phyloP scores from a whole-genome alignment of 2,113 vertebrate genomes.

The Pollimyrus isidori region DNA sequence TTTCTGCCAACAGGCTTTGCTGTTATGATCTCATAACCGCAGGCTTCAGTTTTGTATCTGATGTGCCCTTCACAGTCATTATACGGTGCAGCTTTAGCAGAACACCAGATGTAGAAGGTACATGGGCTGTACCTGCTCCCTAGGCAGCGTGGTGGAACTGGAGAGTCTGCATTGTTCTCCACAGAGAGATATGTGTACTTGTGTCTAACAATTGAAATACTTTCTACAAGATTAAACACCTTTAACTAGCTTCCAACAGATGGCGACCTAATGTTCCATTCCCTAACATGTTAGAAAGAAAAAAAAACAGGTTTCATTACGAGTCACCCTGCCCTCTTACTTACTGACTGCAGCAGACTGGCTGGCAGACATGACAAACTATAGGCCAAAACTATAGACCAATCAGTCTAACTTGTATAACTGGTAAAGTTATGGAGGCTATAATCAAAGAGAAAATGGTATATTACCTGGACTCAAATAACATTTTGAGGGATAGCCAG shows the following conservation, averaged over 20 bases:
- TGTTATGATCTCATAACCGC: background rate
- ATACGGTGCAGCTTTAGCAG: background rate
- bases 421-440: too few relatives aligned
- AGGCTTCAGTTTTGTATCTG: background rate
- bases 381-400: too few relatives aligned
- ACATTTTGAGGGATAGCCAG: too few relatives aligned
- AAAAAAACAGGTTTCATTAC: background rate
- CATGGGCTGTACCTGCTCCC: background rate
- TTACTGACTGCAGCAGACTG: background rate
- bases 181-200: background rate
- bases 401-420: too few relatives aligned
- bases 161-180: background rate
- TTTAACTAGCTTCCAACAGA: constrained; percentile 22
- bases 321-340: background rate
- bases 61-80: background rate
- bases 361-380: background rate
- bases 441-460: too few relatives aligned
- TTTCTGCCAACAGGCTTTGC: background rate
- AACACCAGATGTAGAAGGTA: background rate
- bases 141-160: background rate
- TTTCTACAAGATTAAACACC: constrained; percentile 20
- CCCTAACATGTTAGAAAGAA: background rate
- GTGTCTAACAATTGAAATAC: constrained; percentile 12
- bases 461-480: too few relatives aligned
- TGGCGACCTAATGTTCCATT: constrained; percentile 20